Conservation (phyloP, 2,888 invertebrate genomes). For the Scaptomyza parva region DNA sequence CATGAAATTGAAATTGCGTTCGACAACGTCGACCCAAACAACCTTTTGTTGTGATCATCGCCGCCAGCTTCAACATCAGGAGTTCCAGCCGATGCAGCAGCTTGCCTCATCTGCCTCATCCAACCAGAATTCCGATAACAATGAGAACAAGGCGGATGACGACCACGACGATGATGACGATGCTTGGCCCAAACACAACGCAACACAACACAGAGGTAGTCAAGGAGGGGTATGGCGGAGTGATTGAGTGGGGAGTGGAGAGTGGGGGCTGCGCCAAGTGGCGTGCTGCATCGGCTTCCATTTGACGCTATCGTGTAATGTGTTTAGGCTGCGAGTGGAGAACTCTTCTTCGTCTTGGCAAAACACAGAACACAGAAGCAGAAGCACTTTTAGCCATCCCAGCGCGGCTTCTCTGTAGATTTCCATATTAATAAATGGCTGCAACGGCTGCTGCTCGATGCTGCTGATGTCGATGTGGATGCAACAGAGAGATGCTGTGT, state of each 20-base stretch:
- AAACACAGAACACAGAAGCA: conserved; percentile 34
- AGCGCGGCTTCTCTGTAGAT: conserved; percentile 76
- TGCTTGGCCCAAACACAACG: conserved; percentile 52
- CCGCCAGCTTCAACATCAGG: conserved; percentile 10
- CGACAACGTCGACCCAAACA: conserved; percentile 44
- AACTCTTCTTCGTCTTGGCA: conserved; percentile 30
- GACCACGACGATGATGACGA: conserved; percentile 54
- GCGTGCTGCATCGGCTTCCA: conserved; percentile 69
- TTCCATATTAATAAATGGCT: conserved; percentile 80
- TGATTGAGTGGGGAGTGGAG: background rate
- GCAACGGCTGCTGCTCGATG: conserved; percentile 50
- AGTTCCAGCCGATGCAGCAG: conserved; percentile 3
- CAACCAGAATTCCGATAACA: conserved; percentile 71
- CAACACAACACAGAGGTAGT: conserved; percentile 11
- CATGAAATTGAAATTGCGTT: conserved; percentile 80
- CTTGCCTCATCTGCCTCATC: conserved; percentile 8
- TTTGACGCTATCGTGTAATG: conserved; percentile 80
- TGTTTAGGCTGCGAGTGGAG: conserved; percentile 66
- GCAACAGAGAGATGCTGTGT: background rate
- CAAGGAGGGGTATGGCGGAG: no score
- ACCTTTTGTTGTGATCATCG: conserved; percentile 67
- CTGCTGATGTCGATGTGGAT: background rate
- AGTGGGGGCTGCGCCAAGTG: conserved; percentile 36
- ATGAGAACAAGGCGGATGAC: conserved; percentile 61
- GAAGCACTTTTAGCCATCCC: conserved; percentile 51